Evolutionary conservation across 2,888 invertebrate species (phyloP).

Genomic region (Harpalus rubripes): DNA sequence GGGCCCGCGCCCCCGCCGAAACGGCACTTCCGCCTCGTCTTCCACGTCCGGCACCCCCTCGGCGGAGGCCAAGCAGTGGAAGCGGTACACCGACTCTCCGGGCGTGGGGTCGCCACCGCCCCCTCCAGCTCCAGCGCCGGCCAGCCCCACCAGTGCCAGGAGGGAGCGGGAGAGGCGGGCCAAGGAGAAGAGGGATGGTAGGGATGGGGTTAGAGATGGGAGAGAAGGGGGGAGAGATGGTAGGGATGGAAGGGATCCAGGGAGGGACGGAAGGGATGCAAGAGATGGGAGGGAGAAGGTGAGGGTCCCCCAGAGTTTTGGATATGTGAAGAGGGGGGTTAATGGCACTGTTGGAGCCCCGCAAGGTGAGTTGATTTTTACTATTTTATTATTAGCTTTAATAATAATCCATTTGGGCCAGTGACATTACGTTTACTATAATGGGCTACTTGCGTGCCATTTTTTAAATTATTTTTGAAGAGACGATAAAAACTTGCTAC

Average conservation of each 20-base stretch:
- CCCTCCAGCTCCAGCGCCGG: conserved; percentile 80
- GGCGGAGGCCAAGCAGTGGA: conserved; percentile 78
- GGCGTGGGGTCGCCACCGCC: conserved; percentile 82
- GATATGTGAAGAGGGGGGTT: conserved; percentile 86
- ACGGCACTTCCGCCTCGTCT: conserved; percentile 70
- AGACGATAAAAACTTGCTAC: no score
- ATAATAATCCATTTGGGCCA: no score
- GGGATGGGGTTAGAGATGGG: conserved; percentile 73
- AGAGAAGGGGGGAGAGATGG: conserved; percentile 74
- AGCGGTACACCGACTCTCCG: conserved; percentile 83
- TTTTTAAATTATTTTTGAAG: no score
- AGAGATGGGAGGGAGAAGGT: conserved; percentile 79
- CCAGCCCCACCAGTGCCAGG: conserved; percentile 75
- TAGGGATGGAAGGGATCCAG: conserved; percentile 71
- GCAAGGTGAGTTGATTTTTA: conserved; percentile 44
- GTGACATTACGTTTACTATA: no score
- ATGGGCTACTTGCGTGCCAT: no score
- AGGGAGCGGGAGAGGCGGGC: conserved; percentile 74
- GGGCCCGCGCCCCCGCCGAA: conserved; percentile 72
- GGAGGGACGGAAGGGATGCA: conserved; percentile 74
- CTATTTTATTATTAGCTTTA: no score
- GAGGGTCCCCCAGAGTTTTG: conserved; percentile 89
- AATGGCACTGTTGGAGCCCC: conserved; percentile 74
- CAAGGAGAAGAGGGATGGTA: conserved; percentile 73
- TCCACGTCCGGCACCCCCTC: conserved; percentile 71